Percentiles rank a stretch among this genome's conserved stretches.
Evolutionary conservation across 2,113 vertebrate species (phyloP).

Genomic region (Hoplias malabaricus): DNA sequence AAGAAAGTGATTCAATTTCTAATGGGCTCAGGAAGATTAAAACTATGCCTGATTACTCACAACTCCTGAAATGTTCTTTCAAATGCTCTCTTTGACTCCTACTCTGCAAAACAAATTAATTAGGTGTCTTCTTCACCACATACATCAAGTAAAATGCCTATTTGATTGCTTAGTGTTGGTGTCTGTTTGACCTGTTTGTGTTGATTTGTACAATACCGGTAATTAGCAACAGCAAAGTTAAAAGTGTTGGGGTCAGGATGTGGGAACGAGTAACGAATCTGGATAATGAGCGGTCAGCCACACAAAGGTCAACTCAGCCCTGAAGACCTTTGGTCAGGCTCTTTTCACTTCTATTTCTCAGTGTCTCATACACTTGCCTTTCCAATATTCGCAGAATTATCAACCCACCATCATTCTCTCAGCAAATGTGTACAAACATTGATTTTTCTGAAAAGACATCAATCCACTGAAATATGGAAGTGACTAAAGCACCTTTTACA

Average conservation of each 20-base stretch:
- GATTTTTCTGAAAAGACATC: neutral
- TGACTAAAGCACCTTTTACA: no score
- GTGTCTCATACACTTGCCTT: neutral
- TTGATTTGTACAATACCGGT: constrained; percentile 4
- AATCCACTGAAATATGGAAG: neutral
- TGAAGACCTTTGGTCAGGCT: neutral
- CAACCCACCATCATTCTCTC: neutral
- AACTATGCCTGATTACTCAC: constrained; percentile 18
- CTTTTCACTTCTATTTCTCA: neutral
- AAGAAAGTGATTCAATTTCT: constrained; percentile 22
- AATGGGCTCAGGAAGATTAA: constrained; percentile 14
- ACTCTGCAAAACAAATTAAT: neutral
- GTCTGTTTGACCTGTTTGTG: constrained; percentile 1
- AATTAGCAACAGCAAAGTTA: constrained; percentile 49
- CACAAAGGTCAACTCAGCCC: constrained; percentile 53
- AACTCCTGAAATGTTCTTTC: neutral
- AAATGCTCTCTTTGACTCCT: neutral
- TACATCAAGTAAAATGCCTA: neutral
- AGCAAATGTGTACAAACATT: neutral
- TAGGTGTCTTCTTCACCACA: neutral
- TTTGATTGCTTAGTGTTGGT: neutral
- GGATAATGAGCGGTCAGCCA: constrained; percentile 55
- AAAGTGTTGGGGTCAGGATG: constrained; percentile 34
- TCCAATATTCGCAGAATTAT: neutral
- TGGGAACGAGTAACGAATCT: constrained; percentile 42